Percentiles rank a stretch among this genome's conserved stretches.
These are phyloP conservation scores for Sturnira hondurensis DNA, from an alignment of 2,113 vertebrate genomes.

Conservation along the genomic window DNA sequence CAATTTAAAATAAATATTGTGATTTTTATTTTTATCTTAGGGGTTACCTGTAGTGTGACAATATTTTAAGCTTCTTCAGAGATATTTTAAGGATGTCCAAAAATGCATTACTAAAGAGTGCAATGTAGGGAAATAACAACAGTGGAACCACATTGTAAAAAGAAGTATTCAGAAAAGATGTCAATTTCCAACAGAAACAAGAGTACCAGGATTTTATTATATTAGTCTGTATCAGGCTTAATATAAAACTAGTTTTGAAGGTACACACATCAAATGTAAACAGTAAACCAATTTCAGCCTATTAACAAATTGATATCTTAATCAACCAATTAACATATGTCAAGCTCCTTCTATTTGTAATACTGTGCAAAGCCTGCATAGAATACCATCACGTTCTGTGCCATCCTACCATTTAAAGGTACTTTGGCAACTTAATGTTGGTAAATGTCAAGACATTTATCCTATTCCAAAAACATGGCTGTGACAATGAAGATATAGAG, in stretches of 20 bases:
- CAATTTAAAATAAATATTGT: neutral
- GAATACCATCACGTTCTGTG: neutral
- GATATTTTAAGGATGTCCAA: neutral
- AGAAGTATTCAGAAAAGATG: neutral
- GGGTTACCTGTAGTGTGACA: neutral
- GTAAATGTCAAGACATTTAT: conserved; percentile 54
- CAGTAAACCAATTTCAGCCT: neutral
- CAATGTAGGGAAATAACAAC: neutral
- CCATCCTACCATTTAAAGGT: conserved; percentile 22
- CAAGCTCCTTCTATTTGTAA: neutral
- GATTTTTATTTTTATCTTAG: neutral
- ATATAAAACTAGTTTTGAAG: neutral
- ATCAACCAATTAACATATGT: neutral
- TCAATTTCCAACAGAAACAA: neutral
- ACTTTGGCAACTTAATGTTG: neutral
- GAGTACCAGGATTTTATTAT: neutral
- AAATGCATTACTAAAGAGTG: neutral
- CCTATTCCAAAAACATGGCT: neutral
- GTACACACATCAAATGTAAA: neutral
- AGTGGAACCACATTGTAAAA: neutral
- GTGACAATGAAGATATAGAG: conserved; percentile 2
- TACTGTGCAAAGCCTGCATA: neutral
- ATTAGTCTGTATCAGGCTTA: neutral
- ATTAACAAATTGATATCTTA: neutral
- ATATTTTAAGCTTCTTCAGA: neutral